Evolutionary conservation across 53 echinoderm and acorn worm genomes (phyloP).

Genomic region (Patiria pectinifera): DNA sequence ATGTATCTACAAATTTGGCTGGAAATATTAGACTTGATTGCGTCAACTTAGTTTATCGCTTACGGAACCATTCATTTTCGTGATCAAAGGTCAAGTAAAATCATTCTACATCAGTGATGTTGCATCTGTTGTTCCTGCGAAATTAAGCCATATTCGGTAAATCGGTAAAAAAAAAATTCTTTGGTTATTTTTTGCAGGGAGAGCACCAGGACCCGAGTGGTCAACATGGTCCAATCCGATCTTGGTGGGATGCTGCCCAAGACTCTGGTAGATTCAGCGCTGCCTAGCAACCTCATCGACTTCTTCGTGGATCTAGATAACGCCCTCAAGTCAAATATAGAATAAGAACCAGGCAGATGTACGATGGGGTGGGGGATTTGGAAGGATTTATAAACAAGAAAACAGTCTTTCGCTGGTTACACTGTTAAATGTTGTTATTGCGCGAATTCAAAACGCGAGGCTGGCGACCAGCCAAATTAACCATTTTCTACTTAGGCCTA

Average conservation of each 20-base stretch:
- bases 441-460: conserved; percentile 61
- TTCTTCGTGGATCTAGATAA: conserved; percentile 89
- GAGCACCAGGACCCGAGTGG: conserved; percentile 75
- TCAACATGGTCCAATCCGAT: conserved; percentile 93
- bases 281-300: conserved; percentile 93
- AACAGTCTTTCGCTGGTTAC: conserved; percentile 63
- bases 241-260: conserved; percentile 93
- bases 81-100: background rate
- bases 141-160: background rate
- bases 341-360: conserved; percentile 7
- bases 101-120: background rate
- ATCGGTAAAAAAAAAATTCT: background rate
- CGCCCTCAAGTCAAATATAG: conserved; percentile 83
- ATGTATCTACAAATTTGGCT: background rate
- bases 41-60: background rate
- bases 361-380: background rate
- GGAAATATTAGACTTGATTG: background rate
- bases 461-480: conserved; percentile 58
- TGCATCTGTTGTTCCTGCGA: background rate
- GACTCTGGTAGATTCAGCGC: conserved; percentile 90
- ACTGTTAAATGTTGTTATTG: conserved; percentile 49
- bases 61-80: background rate
- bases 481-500: background rate
- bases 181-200: conserved; percentile 69
- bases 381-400: background rate